A percentile compares a stretch with the other conserved stretches of the same genome.
phyloP scores from a whole-genome alignment of 2,113 vertebrate genomes.

The Telmatochromis brachygnathus region DNA sequence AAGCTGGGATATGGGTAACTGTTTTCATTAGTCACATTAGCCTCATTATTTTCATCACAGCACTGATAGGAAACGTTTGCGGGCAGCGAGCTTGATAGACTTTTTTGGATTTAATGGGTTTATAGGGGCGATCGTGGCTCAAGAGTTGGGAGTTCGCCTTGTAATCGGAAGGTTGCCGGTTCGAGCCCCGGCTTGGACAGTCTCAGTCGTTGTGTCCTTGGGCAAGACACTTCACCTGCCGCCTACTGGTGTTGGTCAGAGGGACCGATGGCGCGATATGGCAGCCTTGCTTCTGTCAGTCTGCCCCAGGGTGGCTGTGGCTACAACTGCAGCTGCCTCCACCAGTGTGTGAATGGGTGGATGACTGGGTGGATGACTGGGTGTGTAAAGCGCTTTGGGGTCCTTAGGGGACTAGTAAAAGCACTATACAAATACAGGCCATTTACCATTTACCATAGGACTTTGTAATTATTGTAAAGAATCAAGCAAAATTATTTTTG shows the following conservation, averaged over 20 bases:
- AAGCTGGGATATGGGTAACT: neutral
- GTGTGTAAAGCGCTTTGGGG: fast-evolving
- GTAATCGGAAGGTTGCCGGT: too few relatives aligned
- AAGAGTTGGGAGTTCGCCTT: fast-evolving
- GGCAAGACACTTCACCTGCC: too few relatives aligned
- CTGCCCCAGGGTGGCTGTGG: fast-evolving
- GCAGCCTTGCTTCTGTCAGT: fast-evolving
- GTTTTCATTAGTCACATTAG: neutral
- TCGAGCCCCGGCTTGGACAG: too few relatives aligned
- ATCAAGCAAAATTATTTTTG: neutral
- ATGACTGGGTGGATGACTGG: too few relatives aligned
- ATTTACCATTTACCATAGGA: neutral
- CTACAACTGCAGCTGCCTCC: too few relatives aligned
- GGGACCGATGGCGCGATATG: fast-evolving
- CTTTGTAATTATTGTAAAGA: neutral
- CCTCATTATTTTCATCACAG: neutral
- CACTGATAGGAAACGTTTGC: neutral
- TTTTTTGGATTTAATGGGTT: neutral
- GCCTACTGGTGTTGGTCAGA: fast-evolving
- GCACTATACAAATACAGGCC: too few relatives aligned
- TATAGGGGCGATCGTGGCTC: neutral
- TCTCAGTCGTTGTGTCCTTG: fast-evolving
- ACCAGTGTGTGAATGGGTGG: fast-evolving
- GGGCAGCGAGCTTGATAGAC: neutral
- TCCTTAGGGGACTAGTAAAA: too few relatives aligned